phyloP scores from a whole-genome alignment of 1,140 invertebrate genomes.

The Tetramorium parvispinum region DNA sequence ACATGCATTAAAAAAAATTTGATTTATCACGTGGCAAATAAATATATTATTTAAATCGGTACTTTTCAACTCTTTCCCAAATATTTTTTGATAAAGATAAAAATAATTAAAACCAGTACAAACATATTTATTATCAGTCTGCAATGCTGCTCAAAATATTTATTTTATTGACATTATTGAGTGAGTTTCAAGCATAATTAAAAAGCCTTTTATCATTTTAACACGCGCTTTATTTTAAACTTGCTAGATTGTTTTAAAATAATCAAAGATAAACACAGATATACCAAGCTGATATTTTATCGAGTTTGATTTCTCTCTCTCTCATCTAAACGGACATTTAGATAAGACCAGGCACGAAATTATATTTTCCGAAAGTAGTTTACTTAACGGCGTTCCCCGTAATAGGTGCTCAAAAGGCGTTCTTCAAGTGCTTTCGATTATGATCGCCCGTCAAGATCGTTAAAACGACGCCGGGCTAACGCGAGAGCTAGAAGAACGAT shows the following conservation, averaged over 20 bases:
- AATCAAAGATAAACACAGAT: background rate
- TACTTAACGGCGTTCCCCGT: background rate
- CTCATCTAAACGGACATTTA: slow-evolving; percentile 13
- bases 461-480: slow-evolving; percentile 18
- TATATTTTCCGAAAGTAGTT: slow-evolving; percentile 27
- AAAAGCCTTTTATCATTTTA: background rate
- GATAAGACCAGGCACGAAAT: slow-evolving; percentile 24
- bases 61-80: background rate
- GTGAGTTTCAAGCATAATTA: slow-evolving; percentile 2
- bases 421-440: slow-evolving; percentile 28
- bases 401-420: background rate
- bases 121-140: background rate
- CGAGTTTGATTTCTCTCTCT: slow-evolving; percentile 3
- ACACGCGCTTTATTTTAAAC: background rate
- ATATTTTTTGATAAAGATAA: background rate
- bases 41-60: slow-evolving; percentile 18
- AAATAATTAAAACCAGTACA: background rate
- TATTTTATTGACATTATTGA: background rate
- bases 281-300: background rate
- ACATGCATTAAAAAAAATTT: background rate
- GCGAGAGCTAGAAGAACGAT: slow-evolving; percentile 31
- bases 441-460: slow-evolving; percentile 49
- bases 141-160: background rate
- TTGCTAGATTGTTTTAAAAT: background rate
- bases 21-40: background rate